phyloP scores from a whole-genome alignment of 2,797 vertebrate genomes.

The Gastrophryne carolinensis region DNA sequence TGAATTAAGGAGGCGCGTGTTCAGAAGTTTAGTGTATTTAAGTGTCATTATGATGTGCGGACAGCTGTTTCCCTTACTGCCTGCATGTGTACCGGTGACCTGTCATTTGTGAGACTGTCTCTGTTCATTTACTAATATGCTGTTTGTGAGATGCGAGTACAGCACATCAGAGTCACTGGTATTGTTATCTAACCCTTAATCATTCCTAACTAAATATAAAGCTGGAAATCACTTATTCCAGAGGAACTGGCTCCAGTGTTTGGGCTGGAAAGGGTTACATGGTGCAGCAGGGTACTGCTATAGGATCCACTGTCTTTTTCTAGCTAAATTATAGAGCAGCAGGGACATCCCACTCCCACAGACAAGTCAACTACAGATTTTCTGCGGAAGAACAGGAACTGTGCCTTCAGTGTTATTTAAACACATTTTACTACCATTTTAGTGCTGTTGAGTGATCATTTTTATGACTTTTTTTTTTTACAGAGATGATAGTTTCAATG shows the following conservation, averaged over 20 bases:
- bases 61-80: neutral
- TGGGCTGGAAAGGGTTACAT: constrained; percentile 1
- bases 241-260: too few relatives aligned
- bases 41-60: neutral
- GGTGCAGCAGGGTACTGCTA: neutral
- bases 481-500: too few relatives aligned
- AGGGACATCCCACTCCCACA: neutral
- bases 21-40: neutral
- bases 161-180: too few relatives aligned
- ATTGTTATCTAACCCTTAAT: neutral
- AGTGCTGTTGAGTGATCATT: neutral
- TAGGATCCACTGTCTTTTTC: neutral
- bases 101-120: too few relatives aligned
- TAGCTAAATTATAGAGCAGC: constrained; percentile 23
- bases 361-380: neutral
- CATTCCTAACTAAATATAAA: too few relatives aligned
- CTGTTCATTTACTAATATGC: too few relatives aligned
- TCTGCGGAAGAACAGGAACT: neutral
- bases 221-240: too few relatives aligned
- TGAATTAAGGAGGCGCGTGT: neutral
- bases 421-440: neutral
- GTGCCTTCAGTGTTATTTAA: neutral
- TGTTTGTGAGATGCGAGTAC: too few relatives aligned
- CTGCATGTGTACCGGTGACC: neutral
- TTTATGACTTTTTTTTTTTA: too few relatives aligned